A percentile compares a stretch with the other conserved stretches of the same genome.
Evolutionary conservation across 1,140 invertebrate species (phyloP).

Genomic region (Nebria ingens): DNA sequence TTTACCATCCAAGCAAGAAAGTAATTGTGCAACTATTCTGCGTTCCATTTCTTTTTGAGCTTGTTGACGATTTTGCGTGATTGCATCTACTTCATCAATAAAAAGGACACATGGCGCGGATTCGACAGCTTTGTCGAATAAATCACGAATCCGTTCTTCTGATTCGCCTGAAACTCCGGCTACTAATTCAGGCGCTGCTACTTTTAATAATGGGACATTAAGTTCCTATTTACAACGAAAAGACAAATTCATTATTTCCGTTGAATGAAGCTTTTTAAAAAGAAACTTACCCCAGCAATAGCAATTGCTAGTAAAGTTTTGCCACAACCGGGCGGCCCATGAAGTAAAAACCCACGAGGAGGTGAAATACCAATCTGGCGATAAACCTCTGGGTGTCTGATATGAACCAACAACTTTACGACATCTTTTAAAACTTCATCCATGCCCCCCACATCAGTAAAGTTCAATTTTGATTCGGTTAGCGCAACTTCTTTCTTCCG

Average conservation of each 20-base stretch:
- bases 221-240: conserved; percentile 44
- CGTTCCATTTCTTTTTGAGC: conserved; percentile 92
- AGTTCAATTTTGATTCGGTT: conserved; percentile 39
- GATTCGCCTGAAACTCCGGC: conserved; percentile 94
- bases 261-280: background rate
- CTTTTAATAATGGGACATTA: conserved; percentile 66
- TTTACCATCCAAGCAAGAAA: conserved; percentile 75
- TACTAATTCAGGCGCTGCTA: conserved; percentile 83
- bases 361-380: conserved; percentile 66
- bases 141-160: conserved; percentile 80
- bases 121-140: conserved; percentile 75
- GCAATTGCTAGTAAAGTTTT: conserved; percentile 87
- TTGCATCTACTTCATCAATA: conserved; percentile 88
- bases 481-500: background rate
- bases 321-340: conserved; percentile 88
- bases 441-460: conserved; percentile 66
- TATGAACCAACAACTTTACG: conserved; percentile 68
- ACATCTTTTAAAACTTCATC: conserved; percentile 63
- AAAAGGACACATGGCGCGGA: conserved; percentile 79
- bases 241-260: background rate
- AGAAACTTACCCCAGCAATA: conserved; percentile 71
- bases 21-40: conserved; percentile 85
- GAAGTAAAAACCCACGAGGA: conserved; percentile 73
- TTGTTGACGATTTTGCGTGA: conserved; percentile 75
- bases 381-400: conserved; percentile 77